Percentiles rank a stretch among this genome's conserved stretches.
Evolutionary conservation across 2,888 invertebrate species (phyloP).

Genomic region (Colostygia pectinataria): DNA sequence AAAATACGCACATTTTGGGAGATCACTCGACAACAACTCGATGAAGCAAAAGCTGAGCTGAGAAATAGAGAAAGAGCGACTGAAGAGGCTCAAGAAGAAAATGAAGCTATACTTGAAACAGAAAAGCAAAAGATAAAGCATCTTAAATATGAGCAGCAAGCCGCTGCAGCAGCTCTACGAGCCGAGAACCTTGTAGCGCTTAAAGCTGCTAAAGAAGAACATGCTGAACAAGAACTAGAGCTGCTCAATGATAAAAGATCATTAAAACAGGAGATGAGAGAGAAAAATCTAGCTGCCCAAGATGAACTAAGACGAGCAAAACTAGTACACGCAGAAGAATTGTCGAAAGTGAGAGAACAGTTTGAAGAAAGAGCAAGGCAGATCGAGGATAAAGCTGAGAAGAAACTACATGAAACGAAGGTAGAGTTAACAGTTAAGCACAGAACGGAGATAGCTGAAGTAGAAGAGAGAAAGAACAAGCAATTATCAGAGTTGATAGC

Average conservation of each 20-base stretch:
- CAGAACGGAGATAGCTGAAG: constrained; percentile 92
- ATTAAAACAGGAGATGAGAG: constrained; percentile 86
- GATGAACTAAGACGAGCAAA: constrained; percentile 89
- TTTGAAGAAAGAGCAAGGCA: constrained; percentile 78
- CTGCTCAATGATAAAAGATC: constrained; percentile 88
- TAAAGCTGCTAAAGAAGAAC: constrained; percentile 92
- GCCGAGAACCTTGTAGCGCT: constrained; percentile 92
- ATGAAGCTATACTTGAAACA: constrained; percentile 93
- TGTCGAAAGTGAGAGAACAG: constrained; percentile 83
- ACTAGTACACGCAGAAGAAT: constrained; percentile 88
- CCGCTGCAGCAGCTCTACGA: constrained; percentile 91
- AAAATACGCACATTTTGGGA: constrained; percentile 98
- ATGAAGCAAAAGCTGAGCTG: constrained; percentile 89
- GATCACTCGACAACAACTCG: constrained; percentile 94
- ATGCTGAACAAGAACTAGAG: constrained; percentile 89
- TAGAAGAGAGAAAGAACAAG: constrained; percentile 95
- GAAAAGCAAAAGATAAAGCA: constrained; percentile 97
- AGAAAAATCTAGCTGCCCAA: constrained; percentile 87
- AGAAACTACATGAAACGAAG: constrained; percentile 88
- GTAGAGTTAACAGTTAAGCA: constrained; percentile 88
- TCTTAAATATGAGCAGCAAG: constrained; percentile 95
- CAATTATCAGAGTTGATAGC: constrained; percentile 91
- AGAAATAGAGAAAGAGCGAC: constrained; percentile 89
- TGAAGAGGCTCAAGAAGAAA: constrained; percentile 93
- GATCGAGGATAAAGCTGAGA: constrained; percentile 85